Evolutionary conservation across 2,888 invertebrate species (phyloP).

Genomic region (Sceliomorpha sp.): DNA sequence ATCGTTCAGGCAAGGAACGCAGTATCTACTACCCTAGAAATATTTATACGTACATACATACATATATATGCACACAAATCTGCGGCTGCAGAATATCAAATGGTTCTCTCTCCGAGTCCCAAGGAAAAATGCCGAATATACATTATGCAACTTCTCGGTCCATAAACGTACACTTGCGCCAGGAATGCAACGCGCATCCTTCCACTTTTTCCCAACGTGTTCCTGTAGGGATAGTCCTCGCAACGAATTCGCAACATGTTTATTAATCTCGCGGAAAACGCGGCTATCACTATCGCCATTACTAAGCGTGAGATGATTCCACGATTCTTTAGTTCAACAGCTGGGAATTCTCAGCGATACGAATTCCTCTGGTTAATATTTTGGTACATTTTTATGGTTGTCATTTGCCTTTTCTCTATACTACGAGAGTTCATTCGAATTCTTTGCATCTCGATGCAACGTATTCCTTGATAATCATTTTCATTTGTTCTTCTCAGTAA

Average conservation of each 20-base stretch:
- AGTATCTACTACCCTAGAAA: conserved; percentile 41
- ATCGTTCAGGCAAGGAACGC: conserved; percentile 64
- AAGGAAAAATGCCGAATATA: conserved; percentile 69
- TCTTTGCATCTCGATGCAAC: too few relatives aligned
- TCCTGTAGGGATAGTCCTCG: conserved; percentile 33
- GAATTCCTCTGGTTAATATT: not conserved
- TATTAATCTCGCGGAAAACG: conserved; percentile 58
- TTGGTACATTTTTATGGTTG: conserved; percentile 10
- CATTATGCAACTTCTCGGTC: conserved; percentile 77
- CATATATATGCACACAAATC: conserved; percentile 42
- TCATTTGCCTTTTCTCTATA: conserved; percentile 9
- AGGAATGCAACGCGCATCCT: conserved; percentile 66
- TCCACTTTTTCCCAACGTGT: conserved; percentile 37
- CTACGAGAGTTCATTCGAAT: too few relatives aligned
- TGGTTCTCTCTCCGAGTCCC: conserved; percentile 55
- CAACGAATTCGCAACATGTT: conserved; percentile 59
- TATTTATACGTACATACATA: conserved; percentile 41
- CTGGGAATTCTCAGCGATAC: conserved; percentile 24
- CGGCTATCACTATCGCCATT: conserved; percentile 31
- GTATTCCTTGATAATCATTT: too few relatives aligned
- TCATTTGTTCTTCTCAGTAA: too few relatives aligned
- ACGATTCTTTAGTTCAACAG: conserved; percentile 16
- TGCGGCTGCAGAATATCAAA: conserved; percentile 41
- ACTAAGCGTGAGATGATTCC: conserved; percentile 37
- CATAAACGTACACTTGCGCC: conserved; percentile 71